Evolutionary conservation across 2,888 invertebrate species (phyloP).

Genomic region (Orthonevra nobilis): DNA sequence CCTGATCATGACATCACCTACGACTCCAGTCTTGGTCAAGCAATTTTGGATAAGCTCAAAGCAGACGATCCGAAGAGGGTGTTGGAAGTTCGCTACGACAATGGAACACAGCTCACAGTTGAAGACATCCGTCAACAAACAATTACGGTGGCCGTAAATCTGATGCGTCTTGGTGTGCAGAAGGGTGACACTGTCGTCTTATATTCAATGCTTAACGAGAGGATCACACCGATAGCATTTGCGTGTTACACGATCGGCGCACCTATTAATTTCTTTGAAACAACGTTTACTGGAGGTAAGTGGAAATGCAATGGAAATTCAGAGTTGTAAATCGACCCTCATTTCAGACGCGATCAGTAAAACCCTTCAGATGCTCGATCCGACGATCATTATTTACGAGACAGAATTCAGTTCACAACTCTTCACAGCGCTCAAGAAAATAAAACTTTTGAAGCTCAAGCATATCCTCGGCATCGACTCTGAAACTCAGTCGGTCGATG

Average conservation of each 20-base stretch:
- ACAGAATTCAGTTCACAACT: constrained; percentile 37
- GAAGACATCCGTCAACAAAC: constrained; percentile 57
- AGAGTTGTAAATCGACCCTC: no score
- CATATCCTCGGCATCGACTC: constrained; percentile 27
- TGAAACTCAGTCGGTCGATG: constrained; percentile 3
- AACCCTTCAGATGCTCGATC: constrained; percentile 51
- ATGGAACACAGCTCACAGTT: constrained; percentile 27
- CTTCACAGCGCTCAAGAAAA: constrained; percentile 27
- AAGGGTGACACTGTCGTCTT: constrained; percentile 63
- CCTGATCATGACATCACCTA: background rate
- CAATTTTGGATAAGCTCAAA: constrained; percentile 28
- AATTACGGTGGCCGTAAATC: constrained; percentile 53
- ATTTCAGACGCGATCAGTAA: constrained; percentile 53
- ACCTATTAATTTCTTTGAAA: constrained; percentile 70
- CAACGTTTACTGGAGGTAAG: constrained; percentile 60
- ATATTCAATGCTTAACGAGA: constrained; percentile 54
- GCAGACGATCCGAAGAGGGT: constrained; percentile 38
- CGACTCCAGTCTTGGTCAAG: constrained; percentile 27
- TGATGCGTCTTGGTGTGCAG: constrained; percentile 56
- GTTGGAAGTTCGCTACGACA: constrained; percentile 69
- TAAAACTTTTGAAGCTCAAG: constrained; percentile 43
- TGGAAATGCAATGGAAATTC: no score
- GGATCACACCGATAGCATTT: constrained; percentile 61
- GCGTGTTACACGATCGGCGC: constrained; percentile 62
- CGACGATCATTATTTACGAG: constrained; percentile 70